Evolutionary conservation across 1,140 invertebrate species (phyloP), one percentile per base, ranked within the genome.

Genomic region (Zaprionus kolodkinae): DNA sequence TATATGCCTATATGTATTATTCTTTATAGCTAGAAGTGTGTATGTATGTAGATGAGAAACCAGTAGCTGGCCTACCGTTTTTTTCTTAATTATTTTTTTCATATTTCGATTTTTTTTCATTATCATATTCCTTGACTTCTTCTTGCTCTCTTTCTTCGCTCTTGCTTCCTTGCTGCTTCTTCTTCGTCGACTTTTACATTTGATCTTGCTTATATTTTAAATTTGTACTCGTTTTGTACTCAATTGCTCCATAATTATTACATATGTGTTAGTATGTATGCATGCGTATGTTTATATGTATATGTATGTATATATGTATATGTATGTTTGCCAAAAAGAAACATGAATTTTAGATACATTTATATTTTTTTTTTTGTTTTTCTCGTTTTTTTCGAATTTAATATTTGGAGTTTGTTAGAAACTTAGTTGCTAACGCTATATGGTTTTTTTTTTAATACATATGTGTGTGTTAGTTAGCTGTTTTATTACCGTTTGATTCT

Each of bases 171-270:
- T 66, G 52, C 52, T 35, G 45, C 35, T 38, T 48, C 60, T 38
- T 48, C 60, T 25, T 60, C 45, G 35, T 75, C 48, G 55, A 45
- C 40, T 15, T 45, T 15, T 45, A 45, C 40, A 45, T 60, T 40
- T 68, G 56, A 65, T 65, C 7, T 55, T 77, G 67, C 85, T 89
- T 89, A 89, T 43, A 68, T 74, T 64, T 85, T 81, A 81, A 89
- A 89, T 89, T 89, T 89, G 85, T 89, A 89, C 85, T 89, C 78
- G 76, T 89, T 89, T 89, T 89, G 85, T 89, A 89, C 85, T 89
- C 85, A 89, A 89, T 89, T 89, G 85, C 85, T 89, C 85, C 85
- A 89, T 89, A 89, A 89, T 81, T 89, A 89, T 85, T 81, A 89
- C 85, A 88, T 82, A 82, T 80, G 43, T 80, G 70, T 77, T 55